These are phyloP conservation scores for Protonemura montana DNA, from an alignment of 2,888 invertebrate genomes.

Conservation along the genomic window DNA sequence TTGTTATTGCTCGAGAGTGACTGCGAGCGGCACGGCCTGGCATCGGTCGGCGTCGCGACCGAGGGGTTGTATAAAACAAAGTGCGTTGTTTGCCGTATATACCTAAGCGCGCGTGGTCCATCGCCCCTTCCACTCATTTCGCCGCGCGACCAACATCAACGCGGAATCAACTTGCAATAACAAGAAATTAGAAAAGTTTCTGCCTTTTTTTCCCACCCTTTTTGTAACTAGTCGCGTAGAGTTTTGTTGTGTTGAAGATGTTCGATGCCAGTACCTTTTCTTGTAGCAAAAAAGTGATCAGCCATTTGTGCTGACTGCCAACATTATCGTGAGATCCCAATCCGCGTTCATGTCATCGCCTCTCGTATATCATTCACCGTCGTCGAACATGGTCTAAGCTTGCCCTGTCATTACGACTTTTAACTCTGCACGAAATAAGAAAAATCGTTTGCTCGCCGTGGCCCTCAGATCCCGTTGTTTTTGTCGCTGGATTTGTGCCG, in stretches of 20 bases:
- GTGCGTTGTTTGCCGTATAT: background rate
- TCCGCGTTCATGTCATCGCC: background rate
- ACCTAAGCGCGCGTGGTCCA: background rate
- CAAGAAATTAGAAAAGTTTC: slow-evolving; percentile 1
- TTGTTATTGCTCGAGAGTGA: background rate
- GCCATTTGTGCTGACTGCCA: too few relatives aligned
- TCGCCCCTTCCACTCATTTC: background rate
- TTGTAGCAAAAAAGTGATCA: background rate
- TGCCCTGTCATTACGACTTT: background rate
- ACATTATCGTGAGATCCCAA: background rate
- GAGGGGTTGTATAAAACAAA: background rate
- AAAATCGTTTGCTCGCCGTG: background rate
- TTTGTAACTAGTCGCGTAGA: background rate
- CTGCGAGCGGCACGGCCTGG: background rate
- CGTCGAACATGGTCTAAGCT: background rate
- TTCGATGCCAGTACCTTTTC: background rate
- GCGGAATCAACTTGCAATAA: background rate
- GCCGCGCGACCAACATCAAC: background rate
- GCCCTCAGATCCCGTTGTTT: background rate
- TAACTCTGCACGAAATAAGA: background rate
- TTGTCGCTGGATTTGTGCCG: background rate
- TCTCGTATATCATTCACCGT: background rate
- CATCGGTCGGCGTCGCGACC: background rate
- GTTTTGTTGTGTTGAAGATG: background rate
- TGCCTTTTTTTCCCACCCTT: background rate